Evolutionary conservation across 1,140 invertebrate genomes (phyloP).

Genomic region (Goniozus legneri): DNA sequence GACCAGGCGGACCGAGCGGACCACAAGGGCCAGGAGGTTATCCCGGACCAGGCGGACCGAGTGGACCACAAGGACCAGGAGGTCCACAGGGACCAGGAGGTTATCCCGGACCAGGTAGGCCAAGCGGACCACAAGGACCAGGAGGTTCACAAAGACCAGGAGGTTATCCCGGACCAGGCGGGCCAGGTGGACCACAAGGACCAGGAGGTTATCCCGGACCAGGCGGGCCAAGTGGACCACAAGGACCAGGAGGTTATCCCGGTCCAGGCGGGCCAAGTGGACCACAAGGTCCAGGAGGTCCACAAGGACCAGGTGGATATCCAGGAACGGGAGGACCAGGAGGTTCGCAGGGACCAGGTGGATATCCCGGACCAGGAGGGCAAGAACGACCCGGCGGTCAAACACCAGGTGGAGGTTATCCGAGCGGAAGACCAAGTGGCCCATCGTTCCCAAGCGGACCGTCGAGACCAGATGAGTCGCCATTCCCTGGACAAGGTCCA

Average conservation of each 20-base stretch:
- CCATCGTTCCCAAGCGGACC: conserved; percentile 27
- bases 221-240: conserved; percentile 22
- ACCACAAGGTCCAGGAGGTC: conserved; percentile 23
- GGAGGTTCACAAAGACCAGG: conserved; percentile 16
- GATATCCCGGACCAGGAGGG: conserved; percentile 11
- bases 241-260: conserved; percentile 16
- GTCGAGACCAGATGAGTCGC: conserved; percentile 19
- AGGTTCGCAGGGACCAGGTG: conserved; percentile 14
- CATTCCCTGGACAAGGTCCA: conserved; percentile 33
- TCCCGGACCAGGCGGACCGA: conserved; percentile 19
- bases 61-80: conserved; percentile 22
- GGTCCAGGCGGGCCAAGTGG: conserved; percentile 19
- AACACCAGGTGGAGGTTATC: conserved; percentile 14
- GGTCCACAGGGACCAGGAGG: conserved; percentile 27
- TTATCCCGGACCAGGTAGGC: conserved; percentile 17
- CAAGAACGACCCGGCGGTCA: no score
- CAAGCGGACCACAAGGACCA: conserved; percentile 24
- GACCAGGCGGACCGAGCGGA: conserved; percentile 28
- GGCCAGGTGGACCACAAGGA: conserved; percentile 24
- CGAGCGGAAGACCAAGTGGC: conserved; percentile 21
- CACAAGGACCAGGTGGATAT: conserved; percentile 13
- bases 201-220: conserved; percentile 14
- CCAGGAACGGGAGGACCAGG: conserved; percentile 24
- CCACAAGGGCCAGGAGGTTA: conserved; percentile 18
- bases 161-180: conserved; percentile 18